Percentiles rank a stretch among this genome's conserved stretches.
Evolutionary conservation across 2,113 vertebrate species (phyloP).

Genomic region (Actenoides hombroni): DNA sequence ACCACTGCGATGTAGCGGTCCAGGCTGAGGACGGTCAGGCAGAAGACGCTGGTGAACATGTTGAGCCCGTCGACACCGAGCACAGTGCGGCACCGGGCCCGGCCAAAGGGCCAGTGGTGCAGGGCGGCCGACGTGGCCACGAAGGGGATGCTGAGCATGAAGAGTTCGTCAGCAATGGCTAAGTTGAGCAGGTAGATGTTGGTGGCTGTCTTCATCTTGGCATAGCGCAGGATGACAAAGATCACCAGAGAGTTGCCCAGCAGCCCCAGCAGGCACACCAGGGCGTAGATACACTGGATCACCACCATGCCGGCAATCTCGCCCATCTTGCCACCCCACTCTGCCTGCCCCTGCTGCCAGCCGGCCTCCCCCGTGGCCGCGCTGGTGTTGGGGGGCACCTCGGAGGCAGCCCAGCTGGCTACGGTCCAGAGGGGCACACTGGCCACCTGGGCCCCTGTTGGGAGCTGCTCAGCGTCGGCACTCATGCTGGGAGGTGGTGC

Average conservation of each 20-base stretch:
- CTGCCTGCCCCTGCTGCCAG: not conserved
- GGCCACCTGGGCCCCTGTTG: not conserved
- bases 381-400: constrained; percentile 37
- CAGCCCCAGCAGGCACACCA: constrained; percentile 87
- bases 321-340: not conserved
- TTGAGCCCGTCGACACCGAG: constrained; percentile 89
- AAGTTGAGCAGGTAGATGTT: constrained; percentile 92
- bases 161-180: constrained; percentile 87
- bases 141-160: constrained; percentile 89
- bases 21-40: constrained; percentile 87
- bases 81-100: constrained; percentile 85
- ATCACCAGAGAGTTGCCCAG: constrained; percentile 90
- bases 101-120: constrained; percentile 88
- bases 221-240: constrained; percentile 88
- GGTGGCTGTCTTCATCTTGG: constrained; percentile 91
- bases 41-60: constrained; percentile 91
- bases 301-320: constrained; percentile 72
- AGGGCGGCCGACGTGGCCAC: constrained; percentile 84
- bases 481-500: constrained; percentile 60
- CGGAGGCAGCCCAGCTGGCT: not conserved
- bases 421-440: not conserved
- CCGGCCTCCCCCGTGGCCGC: accelerated
- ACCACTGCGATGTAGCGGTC: constrained; percentile 89
- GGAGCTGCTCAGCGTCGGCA: not conserved
- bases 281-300: constrained; percentile 85